Base-by-base conservation (phyloP, 2,888 invertebrate genomes). In the Amorpha juglandis region DNA sequence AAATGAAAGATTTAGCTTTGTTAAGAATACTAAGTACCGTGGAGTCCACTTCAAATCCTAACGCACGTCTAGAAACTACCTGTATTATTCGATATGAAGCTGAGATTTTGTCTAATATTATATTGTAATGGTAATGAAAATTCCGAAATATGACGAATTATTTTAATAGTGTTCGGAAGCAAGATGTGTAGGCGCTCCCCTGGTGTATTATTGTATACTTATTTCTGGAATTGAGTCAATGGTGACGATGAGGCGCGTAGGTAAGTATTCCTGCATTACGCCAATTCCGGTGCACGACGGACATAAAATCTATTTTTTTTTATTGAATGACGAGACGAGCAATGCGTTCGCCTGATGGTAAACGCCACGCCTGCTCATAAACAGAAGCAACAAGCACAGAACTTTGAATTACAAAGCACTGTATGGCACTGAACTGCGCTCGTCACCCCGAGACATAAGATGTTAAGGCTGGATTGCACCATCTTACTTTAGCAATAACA, bases 211-310 rank as follows among this genome's bases (percentile, higher is more conserved):
- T 65, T 42, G 67, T 62, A 65, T 64, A 64, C 73, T 76, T 88
- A 88, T 88, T 87, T 83, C 74, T 80, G 80, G 83, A 75, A 65
- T 81, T 84, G 87, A 87, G 75, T 88, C 86, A 87, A 74, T 70
- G 72, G 71, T 79, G 80, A 78, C 80, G 80, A 74, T 68, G 58
- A 53, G 68, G 82, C 82, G 87, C 42, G 53, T 86, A 82, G 87
- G 86, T 80, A 73, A 69, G 71, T 75, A 76, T 75, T 74, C 71
- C 70, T 67, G 69, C 68, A 16, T 48, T 35, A 19, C n/a, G 48
- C 58, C 35, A 58, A 55, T 58, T 47, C 33, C 58, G 27, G 12
- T 55, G 53, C n/a, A 64, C 33, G 63, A 35, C 48, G 33, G 35
- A 1, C 1, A n/a, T 11, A n/a, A 58, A 62, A 27, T 21, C n/a